These are phyloP conservation scores for Troides aeacus DNA, from an alignment of 2,888 invertebrate genomes.

Conservation along the genomic window DNA sequence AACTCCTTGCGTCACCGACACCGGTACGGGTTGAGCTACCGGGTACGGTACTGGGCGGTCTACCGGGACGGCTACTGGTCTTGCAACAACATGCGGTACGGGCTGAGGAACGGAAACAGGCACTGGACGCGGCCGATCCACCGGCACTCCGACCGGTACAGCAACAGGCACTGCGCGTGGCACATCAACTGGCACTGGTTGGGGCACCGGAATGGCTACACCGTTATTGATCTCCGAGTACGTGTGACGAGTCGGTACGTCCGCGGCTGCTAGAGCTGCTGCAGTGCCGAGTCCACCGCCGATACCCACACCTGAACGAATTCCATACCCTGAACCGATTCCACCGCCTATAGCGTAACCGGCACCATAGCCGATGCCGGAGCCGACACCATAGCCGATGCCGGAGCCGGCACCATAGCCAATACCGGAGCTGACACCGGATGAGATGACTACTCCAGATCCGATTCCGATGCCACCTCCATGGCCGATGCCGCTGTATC, in stretches of 20 bases:
- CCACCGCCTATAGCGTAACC: slow-evolving; percentile 5
- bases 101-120: slow-evolving; percentile 66
- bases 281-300: slow-evolving; percentile 23
- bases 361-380: slow-evolving; percentile 14
- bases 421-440: background rate
- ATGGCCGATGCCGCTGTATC: slow-evolving; percentile 20
- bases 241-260: slow-evolving; percentile 60
- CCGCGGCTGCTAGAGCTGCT: slow-evolving; percentile 29
- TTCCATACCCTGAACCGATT: background rate
- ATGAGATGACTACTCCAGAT: slow-evolving; percentile 2
- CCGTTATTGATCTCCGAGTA: slow-evolving; percentile 70
- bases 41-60: slow-evolving; percentile 79
- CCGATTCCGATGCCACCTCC: slow-evolving; percentile 17
- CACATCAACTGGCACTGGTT: slow-evolving; percentile 62
- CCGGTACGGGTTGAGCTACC: slow-evolving; percentile 76
- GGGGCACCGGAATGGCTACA: slow-evolving; percentile 76
- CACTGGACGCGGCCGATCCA: slow-evolving; percentile 62
- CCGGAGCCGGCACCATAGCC: slow-evolving; percentile 8
- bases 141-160: slow-evolving; percentile 74
- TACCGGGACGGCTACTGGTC: slow-evolving; percentile 70
- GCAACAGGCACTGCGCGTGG: slow-evolving; percentile 71
- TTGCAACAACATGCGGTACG: slow-evolving; percentile 61
- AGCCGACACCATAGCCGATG: slow-evolving; percentile 9
- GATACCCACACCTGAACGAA: slow-evolving; percentile 10
- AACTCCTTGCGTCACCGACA: slow-evolving; percentile 73